Evolutionary conservation across 1,140 invertebrate genomes (phyloP).

Genomic region (Trinorchestia longiramus): DNA sequence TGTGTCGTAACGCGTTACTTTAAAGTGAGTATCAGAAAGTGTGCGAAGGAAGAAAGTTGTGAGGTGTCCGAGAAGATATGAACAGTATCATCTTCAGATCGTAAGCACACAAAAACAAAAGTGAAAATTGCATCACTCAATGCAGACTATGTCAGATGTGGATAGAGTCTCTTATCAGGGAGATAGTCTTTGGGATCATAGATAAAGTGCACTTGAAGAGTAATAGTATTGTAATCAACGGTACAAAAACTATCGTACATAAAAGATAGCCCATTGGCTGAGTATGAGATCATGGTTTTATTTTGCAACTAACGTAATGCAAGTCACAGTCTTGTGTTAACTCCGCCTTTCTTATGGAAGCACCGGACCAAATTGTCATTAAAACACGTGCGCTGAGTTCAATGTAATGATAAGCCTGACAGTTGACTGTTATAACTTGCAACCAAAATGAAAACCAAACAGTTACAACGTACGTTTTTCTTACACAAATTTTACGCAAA

Average conservation of each 20-base stretch:
- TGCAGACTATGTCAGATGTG: not conserved
- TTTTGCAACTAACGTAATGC: constrained; percentile 1
- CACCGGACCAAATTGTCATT: not conserved
- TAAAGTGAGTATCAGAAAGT: not conserved
- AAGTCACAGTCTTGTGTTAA: not conserved
- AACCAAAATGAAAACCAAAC: not conserved
- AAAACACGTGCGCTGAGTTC: not conserved
- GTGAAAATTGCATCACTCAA: not conserved
- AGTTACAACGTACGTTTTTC: not conserved
- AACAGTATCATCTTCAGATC: not conserved
- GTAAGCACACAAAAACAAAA: not conserved
- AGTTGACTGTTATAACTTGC: not conserved
- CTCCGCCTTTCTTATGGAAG: not conserved
- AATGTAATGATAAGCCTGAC: not conserved
- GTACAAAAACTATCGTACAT: not conserved
- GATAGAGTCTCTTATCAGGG: not conserved
- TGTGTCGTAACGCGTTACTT: not conserved
- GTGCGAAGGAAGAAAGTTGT: not conserved
- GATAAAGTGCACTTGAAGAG: not conserved
- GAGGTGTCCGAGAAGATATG: not conserved
- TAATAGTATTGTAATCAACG: not conserved
- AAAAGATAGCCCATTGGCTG: not conserved
- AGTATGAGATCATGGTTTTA: not conserved
- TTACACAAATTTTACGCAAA: not conserved
- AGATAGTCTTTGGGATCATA: not conserved